Evolutionary conservation across 2,888 invertebrate species (phyloP), one percentile per base, ranked within the genome.

Genomic region (Phoronis australis): DNA sequence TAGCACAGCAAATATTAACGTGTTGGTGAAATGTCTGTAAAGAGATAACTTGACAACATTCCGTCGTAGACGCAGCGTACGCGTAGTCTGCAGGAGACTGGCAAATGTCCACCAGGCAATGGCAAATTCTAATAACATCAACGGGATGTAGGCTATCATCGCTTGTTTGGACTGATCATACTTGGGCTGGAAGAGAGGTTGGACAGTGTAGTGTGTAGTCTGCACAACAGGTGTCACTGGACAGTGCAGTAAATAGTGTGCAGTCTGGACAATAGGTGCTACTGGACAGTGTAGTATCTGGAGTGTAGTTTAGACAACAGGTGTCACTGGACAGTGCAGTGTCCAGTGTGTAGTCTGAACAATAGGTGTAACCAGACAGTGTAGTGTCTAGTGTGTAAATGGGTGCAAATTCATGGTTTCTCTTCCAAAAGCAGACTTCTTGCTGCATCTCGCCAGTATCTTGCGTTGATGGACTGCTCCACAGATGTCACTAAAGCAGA

Each of bases 21-120:
- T 90, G 79, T 94, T 94, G 50, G 93, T 93, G 78, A 96, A 95
- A 78, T 95, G 92, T 59, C 88, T 83, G 77, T 94, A 96, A 50
- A 95, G 80, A 3, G 87, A 83, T 49, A 95, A 79, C 77, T 96
- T 95, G 51, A 92, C 88, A 71, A 89, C 83, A 78, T 95, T 96
- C 74, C 93, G 83, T 64, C 94, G 80, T 51, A 96, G 80, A 62
- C 92, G 83, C 55, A 95, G 80, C 0, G 93, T 92, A 60, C 94
- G 80, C 63, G 90, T 93, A 1, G 95, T 95, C 73, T 89, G 87
- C 18, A 93, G 87, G 46, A 95, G 82, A 15, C 78, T 75, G 20
- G 80, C 78, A 66, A 82, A 82, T 73, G 92, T 91, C 92, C 93
- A 93, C 90, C 92, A 95, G 71, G 90, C 93, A 69, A 95, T 89